Conservation (phyloP, 2,888 invertebrate genomes). For the Cynaeus angustus region DNA sequence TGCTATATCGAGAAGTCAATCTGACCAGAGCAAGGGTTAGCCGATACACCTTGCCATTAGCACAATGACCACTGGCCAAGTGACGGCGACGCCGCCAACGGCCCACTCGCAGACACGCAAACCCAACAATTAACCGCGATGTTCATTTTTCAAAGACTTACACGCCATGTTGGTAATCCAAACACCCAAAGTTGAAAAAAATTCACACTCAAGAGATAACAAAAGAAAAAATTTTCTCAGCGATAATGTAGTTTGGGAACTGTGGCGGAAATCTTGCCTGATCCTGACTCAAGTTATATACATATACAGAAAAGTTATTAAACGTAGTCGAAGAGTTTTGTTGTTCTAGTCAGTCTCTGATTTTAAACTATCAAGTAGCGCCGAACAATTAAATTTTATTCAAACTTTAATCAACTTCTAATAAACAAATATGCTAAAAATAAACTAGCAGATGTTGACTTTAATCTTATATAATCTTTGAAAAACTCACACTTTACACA, state of each 20-base stretch:
- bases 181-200: too few relatives aligned
- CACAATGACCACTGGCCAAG: conserved; percentile 66
- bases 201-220: too few relatives aligned
- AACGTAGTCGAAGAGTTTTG: too few relatives aligned
- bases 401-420: too few relatives aligned
- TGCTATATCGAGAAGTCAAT: conserved; percentile 67
- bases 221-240: neutral
- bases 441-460: too few relatives aligned
- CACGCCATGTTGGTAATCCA: conserved; percentile 41
- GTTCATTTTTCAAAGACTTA: conserved; percentile 51
- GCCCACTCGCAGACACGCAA: conserved; percentile 52
- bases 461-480: too few relatives aligned
- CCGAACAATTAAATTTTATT: too few relatives aligned
- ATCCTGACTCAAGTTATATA: neutral
- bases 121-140: conserved; percentile 53
- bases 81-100: conserved; percentile 54
- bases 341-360: too few relatives aligned
- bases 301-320: too few relatives aligned
- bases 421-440: too few relatives aligned
- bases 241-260: neutral
- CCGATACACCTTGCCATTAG: conserved; percentile 69
- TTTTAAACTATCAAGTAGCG: too few relatives aligned
- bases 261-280: neutral
- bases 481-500: too few relatives aligned
- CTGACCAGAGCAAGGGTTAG: conserved; percentile 67